A percentile compares a stretch with the other conserved stretches of the same genome.
Evolutionary conservation across 1,140 invertebrate species (phyloP).

Genomic region (Aplysia californica): DNA sequence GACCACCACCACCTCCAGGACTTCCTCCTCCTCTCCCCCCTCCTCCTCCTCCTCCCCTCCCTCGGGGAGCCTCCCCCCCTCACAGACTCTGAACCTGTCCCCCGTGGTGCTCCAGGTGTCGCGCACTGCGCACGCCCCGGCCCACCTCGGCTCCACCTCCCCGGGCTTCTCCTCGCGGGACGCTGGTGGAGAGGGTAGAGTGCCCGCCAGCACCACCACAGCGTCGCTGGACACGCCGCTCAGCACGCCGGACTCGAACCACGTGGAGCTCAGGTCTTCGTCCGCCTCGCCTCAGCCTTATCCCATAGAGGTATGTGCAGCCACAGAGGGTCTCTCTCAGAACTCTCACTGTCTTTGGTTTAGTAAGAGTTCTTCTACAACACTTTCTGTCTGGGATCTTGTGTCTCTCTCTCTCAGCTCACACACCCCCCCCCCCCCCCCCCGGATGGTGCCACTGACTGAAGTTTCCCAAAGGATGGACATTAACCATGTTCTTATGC

Average conservation of each 20-base stretch:
- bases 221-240: neutral
- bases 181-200: neutral
- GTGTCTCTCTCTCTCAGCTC: too few species aligned
- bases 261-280: conserved; percentile 21
- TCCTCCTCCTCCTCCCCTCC: neutral
- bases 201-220: neutral
- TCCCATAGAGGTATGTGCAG: conserved; percentile 49
- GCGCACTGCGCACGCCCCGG: neutral
- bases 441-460: too few species aligned
- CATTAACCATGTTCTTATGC: too few species aligned
- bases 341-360: too few species aligned
- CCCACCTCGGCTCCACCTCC: neutral
- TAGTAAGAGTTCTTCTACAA: too few species aligned
- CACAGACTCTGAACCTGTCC: conserved; percentile 13
- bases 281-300: conserved; percentile 31
- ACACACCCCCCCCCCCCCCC: too few species aligned
- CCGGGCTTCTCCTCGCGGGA: neutral
- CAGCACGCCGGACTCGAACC: conserved; percentile 34
- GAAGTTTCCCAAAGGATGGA: too few species aligned
- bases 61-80: conserved; percentile 5
- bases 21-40: neutral
- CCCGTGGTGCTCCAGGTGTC: conserved; percentile 18
- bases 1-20: conserved; percentile 12
- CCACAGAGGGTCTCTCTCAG: too few species aligned
- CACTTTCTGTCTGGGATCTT: too few species aligned